A percentile compares a stretch with the other conserved stretches of the same genome.
Evolutionary conservation across 2,797 vertebrate species (phyloP).

Genomic region (Darevskia nairensis): DNA sequence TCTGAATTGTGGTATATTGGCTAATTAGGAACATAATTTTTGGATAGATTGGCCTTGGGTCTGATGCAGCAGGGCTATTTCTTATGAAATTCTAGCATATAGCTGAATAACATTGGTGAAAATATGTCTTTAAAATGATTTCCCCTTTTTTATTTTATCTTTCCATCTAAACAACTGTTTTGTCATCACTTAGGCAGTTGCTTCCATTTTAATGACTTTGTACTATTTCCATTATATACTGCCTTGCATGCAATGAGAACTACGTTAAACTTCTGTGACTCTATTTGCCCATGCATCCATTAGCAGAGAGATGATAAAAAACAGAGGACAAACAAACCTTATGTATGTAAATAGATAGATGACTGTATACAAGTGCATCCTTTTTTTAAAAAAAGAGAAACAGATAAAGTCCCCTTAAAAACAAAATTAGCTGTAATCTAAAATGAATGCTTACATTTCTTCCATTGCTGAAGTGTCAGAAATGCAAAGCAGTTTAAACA

Average conservation of each 20-base stretch:
- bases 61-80: neutral
- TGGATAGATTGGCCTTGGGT: neutral
- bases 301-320: neutral
- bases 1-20: neutral
- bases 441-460: neutral
- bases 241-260: neutral
- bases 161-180: neutral
- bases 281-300: neutral
- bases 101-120: neutral
- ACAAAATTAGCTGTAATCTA: constrained; percentile 11
- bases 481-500: neutral
- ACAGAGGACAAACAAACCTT: neutral
- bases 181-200: neutral
- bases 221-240: neutral
- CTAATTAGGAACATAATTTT: too few relatives aligned
- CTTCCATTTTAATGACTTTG: neutral
- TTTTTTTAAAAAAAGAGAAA: neutral
- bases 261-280: neutral
- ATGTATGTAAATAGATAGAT: neutral
- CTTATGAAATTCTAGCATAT: neutral
- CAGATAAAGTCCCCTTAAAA: neutral
- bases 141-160: constrained; percentile 15
- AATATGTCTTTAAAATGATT: neutral
- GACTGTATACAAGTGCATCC: neutral
- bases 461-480: neutral